Conservation (phyloP, 2,113 vertebrate species). For the Myiopsitta monachus region DNA sequence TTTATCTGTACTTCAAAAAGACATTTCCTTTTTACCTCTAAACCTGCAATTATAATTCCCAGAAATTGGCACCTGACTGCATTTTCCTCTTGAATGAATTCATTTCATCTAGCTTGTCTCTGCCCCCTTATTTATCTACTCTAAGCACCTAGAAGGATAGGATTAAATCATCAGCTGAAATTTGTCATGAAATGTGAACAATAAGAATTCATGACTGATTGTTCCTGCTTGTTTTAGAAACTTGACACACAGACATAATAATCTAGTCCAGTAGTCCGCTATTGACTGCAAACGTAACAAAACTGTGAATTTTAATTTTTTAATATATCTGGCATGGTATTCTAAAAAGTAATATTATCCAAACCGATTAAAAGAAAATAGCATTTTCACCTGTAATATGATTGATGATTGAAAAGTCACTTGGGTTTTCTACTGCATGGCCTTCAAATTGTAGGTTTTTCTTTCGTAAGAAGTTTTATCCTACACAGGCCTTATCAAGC, state of each 20-base stretch:
- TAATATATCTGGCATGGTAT: not conserved
- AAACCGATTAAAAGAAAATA: not conserved
- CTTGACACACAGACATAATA: not conserved
- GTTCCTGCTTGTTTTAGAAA: not conserved
- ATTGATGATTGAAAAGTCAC: not conserved
- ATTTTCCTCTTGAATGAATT: conserved; percentile 21
- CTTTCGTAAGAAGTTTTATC: not conserved
- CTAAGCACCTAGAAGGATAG: not conserved
- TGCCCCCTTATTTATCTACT: not conserved
- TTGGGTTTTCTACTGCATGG: accelerated
- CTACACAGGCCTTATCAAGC: not conserved
- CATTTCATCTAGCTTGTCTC: not conserved
- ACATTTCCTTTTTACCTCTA: not conserved
- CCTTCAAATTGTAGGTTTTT: not conserved
- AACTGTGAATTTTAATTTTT: not conserved
- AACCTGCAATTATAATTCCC: conserved; percentile 16
- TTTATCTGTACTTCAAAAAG: not conserved
- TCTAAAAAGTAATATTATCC: not conserved
- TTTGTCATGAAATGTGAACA: not conserved
- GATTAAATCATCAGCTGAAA: conserved; percentile 22
- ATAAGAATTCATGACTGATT: not conserved
- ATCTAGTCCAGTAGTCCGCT: not conserved
- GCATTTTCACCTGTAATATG: not conserved
- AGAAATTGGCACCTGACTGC: conserved; percentile 6
- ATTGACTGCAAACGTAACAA: not conserved